These are phyloP conservation scores for Hemaris fuciformis DNA, from an alignment of 2,888 invertebrate species.

Conservation along the genomic window DNA sequence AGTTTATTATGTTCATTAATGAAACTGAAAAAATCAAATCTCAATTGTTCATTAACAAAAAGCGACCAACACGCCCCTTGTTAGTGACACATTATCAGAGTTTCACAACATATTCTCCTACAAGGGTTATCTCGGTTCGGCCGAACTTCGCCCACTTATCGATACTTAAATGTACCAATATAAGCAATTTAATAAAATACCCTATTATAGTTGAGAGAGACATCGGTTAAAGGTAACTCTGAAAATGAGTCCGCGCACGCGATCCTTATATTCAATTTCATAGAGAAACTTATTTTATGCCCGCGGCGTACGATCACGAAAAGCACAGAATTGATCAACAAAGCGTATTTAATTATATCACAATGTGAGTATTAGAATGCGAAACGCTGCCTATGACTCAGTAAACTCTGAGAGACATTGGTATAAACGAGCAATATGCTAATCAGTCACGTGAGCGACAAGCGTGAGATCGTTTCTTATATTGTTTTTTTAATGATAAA, in stretches of 20 bases:
- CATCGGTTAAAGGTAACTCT: constrained; percentile 55
- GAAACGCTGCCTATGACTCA: neutral
- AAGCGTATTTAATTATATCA: constrained; percentile 12
- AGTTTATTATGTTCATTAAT: too few relatives aligned
- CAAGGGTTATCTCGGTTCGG: constrained; percentile 61
- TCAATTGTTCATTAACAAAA: constrained; percentile 1
- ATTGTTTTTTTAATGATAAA: neutral
- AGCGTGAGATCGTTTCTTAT: neutral
- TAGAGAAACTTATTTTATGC: constrained; percentile 71
- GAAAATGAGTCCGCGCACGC: constrained; percentile 65
- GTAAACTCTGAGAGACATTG: neutral
- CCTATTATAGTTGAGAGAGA: constrained; percentile 65
- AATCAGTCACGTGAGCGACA: neutral
- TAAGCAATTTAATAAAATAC: constrained; percentile 64
- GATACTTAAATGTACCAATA: constrained; percentile 52
- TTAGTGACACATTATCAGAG: constrained; percentile 43
- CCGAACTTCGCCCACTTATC: constrained; percentile 53
- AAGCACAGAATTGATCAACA: constrained; percentile 54
- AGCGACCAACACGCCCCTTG: constrained; percentile 28
- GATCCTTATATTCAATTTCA: constrained; percentile 72
- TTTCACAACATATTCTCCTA: constrained; percentile 54
- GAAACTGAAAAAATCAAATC: too few relatives aligned
- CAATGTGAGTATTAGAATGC: neutral
- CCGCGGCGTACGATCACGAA: constrained; percentile 57
- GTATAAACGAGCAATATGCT: neutral